Percentiles rank a stretch among this genome's conserved stretches.
Conservation (phyloP, 2,113 vertebrate species). For the Pyxicephalus adspersus region DNA sequence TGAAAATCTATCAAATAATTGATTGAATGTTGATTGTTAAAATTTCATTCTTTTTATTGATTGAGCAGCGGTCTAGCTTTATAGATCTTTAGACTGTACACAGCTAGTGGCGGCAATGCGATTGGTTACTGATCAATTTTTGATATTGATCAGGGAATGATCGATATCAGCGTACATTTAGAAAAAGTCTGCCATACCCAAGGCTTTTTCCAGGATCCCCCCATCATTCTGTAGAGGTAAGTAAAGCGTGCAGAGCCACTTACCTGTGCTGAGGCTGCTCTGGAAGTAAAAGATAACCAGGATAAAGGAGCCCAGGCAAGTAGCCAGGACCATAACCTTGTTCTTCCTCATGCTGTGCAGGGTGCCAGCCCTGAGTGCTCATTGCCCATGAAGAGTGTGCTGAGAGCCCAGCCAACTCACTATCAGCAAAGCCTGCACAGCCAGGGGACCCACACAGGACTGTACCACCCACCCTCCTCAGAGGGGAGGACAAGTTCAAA, state of each 20-base stretch:
- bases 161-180: too few species aligned
- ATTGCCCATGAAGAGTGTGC: constrained; percentile 28
- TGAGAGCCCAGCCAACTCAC: constrained; percentile 1
- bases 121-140: too few species aligned
- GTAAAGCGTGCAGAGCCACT: constrained; percentile 57
- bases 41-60: too few species aligned
- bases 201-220: too few species aligned
- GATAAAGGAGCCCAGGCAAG: constrained; percentile 77
- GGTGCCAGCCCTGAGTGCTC: constrained; percentile 26
- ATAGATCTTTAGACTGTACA: too few species aligned
- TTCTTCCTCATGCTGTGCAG: constrained; percentile 72
- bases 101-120: too few species aligned
- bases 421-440: neutral
- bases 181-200: too few species aligned
- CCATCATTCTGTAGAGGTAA: too few species aligned
- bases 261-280: constrained; percentile 78
- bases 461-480: neutral
- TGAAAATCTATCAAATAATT: too few species aligned
- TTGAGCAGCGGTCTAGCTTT: too few species aligned
- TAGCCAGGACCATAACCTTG: constrained; percentile 70
- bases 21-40: too few species aligned
- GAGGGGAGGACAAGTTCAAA: neutral
- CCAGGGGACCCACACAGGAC: constrained; percentile 21
- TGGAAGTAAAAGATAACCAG: constrained; percentile 79
- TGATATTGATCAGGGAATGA: too few species aligned